Evolutionary conservation across 2,888 invertebrate genomes (phyloP), one percentile per base, ranked within the genome.

Genomic region (Amaurobius ferox): DNA sequence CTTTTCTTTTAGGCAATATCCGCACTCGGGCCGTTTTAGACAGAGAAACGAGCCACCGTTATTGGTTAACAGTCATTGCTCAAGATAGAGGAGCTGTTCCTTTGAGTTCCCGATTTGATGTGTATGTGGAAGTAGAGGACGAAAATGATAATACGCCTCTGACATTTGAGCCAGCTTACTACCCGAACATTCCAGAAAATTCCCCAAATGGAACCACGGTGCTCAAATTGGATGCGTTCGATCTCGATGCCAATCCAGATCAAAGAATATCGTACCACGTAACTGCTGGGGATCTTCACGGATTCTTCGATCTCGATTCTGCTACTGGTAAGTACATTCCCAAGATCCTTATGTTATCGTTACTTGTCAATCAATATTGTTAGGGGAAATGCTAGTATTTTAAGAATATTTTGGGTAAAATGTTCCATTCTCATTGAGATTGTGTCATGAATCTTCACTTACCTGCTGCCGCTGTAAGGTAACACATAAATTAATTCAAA

Each of bases 111-210:
- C 95, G 96, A 90, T 93, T 97, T 11, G 96, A 97, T 94, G 94
- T 97, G 68, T 96, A 94, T 91, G 93, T 96, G 70, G 94, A 95
- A 91, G 95, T 99, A 88, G 93, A 94, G 89, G 97, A 99, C 92
- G 96, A 92, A 90, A 99, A 99, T 92, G 99, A 99, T 93, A 97
- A 98, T 93, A 95, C 95, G 64, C 99, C 99, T 79, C 93, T 97
- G 92, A 96, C 98, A 88, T 94, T 94, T 90, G 94, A 94, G 90
- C 96, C 98, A n/a, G 95, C 96, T 87, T 98, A 98, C 93, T 94
- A 94, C 91, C 95, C 96, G 1, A 93, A 93, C 39, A 94, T 98
- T 87, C 91, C 93, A 39, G 98, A 98, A 93, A 96, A 96, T 91
- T 95, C 96, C 90, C 94, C 94, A 16, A 92, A 94, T 48, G 95